Base-by-base conservation (phyloP, 2,888 invertebrate species). In the Caenorhabditis panamensis region DNA sequence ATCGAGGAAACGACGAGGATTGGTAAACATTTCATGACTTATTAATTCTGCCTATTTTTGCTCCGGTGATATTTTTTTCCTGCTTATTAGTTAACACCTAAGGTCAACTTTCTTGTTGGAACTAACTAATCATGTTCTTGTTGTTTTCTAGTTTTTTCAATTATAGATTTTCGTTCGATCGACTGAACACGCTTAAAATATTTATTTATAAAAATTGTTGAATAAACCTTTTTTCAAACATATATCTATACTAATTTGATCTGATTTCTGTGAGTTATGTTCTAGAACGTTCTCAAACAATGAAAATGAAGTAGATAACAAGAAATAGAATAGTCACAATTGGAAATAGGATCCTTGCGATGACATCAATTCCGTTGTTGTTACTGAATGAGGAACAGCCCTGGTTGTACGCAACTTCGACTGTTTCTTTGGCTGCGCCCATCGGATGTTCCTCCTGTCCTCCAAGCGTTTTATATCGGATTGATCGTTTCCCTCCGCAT, bases 281-380 rank as follows among this genome's bases (percentile, higher is more conserved):
- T n/a, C n/a, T n/a, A n/a, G n/a, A 13, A 41, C 5, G 24, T 53
- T 41, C n/a, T 68, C 71, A 87, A 64, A 84, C 71, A 26, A 86
- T 69, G 49, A 90, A 83, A 64, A 89, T 79, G 49, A 90, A 84
- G 71, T 88, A 89, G 26, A 90, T 71, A 24, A 88, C 69, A 44
- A 85, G 44, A 71, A 86, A 87, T 37, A 90, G 68, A 41, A 88
- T 41, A 72, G 88, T 88, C 31, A 87, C 67, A 36, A 89, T 36
- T 13, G 90, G 90, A 80, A 90, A 90, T 22, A 86, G 75, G 9
- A 90, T 61, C 36, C 90, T 81, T n/a, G 89, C 85, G 59, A 90
- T 79, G 20, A 87, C 58, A 72, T 90, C 90, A 28, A 90, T 62
- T 53, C 86, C 87, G 72, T 85, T 88, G 73, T 84, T 86, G 53